Conservation (phyloP, 1,140 invertebrate genomes). For the Drosophila repleta region DNA sequence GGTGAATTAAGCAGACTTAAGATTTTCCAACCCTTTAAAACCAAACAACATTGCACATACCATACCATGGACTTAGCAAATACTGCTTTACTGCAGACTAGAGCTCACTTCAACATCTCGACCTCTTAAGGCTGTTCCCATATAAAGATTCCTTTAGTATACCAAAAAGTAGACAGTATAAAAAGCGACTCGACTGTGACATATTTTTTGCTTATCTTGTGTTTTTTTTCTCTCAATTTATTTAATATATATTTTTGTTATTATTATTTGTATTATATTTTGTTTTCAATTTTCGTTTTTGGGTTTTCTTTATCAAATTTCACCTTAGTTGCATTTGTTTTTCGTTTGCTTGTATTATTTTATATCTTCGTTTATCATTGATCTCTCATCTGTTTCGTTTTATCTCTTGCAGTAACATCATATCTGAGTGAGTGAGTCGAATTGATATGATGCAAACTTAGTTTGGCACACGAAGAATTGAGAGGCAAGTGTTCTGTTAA, state of each 20-base stretch:
- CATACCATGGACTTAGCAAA: too few species aligned
- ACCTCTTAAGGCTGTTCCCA: too few species aligned
- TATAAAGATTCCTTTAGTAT: too few species aligned
- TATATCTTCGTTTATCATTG: constrained; percentile 3
- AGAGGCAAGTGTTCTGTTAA: constrained; percentile 29
- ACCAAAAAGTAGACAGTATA: too few species aligned
- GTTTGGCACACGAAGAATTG: constrained; percentile 68
- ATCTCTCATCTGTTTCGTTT: constrained; percentile 10
- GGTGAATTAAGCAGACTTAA: too few species aligned
- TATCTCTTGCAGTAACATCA: constrained; percentile 58
- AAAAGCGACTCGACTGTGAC: not conserved
- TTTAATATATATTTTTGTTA: constrained; percentile 15
- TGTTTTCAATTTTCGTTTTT: constrained; percentile 47
- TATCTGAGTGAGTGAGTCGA: constrained; percentile 56
- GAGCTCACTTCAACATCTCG: not conserved
- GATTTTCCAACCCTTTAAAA: too few species aligned
- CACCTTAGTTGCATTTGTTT: constrained; percentile 68
- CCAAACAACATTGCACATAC: too few species aligned
- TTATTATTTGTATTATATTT: constrained; percentile 29
- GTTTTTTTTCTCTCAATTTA: constrained; percentile 7
- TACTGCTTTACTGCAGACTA: too few species aligned
- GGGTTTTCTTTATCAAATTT: constrained; percentile 53
- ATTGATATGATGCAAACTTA: constrained; percentile 66
- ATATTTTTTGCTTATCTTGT: constrained; percentile 7
- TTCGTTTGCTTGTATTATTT: constrained; percentile 17